Conservation (phyloP, 2,113 vertebrate species). For the Emydocephalus ijimae region DNA sequence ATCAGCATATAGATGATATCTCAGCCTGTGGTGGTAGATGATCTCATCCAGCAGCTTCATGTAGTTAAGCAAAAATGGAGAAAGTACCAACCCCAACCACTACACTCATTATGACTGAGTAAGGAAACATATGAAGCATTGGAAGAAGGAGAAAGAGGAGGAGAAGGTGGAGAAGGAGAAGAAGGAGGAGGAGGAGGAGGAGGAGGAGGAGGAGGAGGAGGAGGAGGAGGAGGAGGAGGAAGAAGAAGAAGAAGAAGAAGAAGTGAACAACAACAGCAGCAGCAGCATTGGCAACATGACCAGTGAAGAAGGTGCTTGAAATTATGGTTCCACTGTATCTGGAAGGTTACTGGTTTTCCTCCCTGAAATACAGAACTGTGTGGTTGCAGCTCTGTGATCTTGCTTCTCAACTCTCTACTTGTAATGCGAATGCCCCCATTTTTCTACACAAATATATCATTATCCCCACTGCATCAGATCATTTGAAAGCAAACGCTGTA, state of each 20-base stretch:
- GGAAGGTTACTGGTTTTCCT: not conserved
- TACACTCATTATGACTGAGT: not conserved
- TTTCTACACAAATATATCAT: slow-evolving; percentile 38
- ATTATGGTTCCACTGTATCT: not conserved
- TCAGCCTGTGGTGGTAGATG: not conserved
- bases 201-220: no score
- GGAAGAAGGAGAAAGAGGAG: no score
- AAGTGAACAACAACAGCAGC: not conserved
- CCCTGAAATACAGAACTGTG: not conserved
- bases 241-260: no score
- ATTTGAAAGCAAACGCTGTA: slow-evolving; percentile 43
- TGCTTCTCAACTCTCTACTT: slow-evolving; percentile 43
- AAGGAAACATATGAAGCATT: not conserved
- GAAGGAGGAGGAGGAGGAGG: no score
- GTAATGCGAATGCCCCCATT: slow-evolving; percentile 41
- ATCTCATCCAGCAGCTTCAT: no score
- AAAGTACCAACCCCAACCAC: no score
- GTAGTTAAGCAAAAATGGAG: no score
- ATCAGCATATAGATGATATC: not conserved
- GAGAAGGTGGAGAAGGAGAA: no score
- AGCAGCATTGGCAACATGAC: not conserved
- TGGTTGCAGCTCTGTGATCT: slow-evolving; percentile 32
- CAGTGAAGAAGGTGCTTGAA: not conserved
- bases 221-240: no score
- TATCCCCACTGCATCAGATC: slow-evolving; percentile 44